Evolutionary conservation across 2,113 vertebrate genomes (phyloP).

Genomic region (Ictidomys tridecemlineatus): DNA sequence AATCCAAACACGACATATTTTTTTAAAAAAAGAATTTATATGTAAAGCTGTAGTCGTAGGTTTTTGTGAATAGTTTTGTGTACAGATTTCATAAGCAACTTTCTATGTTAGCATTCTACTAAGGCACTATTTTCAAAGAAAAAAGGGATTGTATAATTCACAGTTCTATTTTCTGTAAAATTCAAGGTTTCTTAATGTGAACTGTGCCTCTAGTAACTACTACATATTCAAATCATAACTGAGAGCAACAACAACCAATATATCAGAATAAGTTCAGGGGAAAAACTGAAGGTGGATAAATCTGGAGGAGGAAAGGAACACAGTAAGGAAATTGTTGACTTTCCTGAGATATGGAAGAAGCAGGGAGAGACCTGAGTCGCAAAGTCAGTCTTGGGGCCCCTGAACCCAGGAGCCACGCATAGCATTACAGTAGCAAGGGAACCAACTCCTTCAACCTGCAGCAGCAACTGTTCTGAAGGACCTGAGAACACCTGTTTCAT

Average conservation of each 20-base stretch:
- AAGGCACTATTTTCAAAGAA: not conserved
- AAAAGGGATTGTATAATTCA: not conserved
- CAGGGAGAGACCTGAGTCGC: not conserved
- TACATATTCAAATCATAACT: not conserved
- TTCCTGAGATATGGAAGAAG: not conserved
- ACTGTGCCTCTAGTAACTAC: not conserved
- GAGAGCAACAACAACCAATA: constrained; percentile 25
- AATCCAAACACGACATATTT: not conserved
- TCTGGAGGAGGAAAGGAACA: not conserved
- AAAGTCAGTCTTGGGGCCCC: no score
- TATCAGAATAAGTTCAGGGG: not conserved
- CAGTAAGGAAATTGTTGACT: not conserved
- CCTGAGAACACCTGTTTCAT: not conserved
- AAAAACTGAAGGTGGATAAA: not conserved
- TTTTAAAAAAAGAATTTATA: not conserved
- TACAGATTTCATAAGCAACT: not conserved
- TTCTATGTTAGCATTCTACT: constrained; percentile 42
- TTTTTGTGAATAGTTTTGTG: constrained; percentile 21
- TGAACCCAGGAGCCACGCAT: not conserved
- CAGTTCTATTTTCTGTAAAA: constrained; percentile 43
- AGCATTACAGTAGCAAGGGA: not conserved
- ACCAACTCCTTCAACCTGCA: not conserved
- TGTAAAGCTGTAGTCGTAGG: not conserved
- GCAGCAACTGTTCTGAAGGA: not conserved
- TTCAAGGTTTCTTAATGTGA: constrained; percentile 14